Percentiles rank a stretch among this genome's conserved stretches.
These are phyloP conservation scores for Zaprionus taronus DNA, from an alignment of 1,140 invertebrate species.

Conservation along the genomic window DNA sequence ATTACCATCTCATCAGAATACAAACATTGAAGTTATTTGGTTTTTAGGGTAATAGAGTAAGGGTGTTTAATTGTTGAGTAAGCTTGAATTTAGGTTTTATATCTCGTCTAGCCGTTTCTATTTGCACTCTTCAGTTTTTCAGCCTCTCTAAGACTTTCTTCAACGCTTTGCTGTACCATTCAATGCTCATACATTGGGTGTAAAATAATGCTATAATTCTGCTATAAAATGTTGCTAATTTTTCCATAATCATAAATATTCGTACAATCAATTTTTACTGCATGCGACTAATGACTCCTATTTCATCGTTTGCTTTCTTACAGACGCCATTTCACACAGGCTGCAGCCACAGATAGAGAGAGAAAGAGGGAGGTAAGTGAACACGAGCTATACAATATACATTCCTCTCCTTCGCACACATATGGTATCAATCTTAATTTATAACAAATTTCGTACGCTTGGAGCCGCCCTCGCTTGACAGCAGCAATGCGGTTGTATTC, in stretches of 20 bases:
- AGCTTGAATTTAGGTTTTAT: too few species aligned
- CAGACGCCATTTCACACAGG: background rate
- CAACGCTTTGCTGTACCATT: background rate
- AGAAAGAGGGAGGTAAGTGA: slow-evolving; percentile 55
- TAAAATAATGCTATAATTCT: background rate
- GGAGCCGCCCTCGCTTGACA: slow-evolving; percentile 1
- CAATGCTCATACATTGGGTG: background rate
- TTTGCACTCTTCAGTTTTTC: background rate
- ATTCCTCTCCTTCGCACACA: slow-evolving; percentile 15
- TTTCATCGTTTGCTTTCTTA: slow-evolving; percentile 9
- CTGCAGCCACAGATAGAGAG: background rate
- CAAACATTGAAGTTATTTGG: too few species aligned
- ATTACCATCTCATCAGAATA: too few species aligned
- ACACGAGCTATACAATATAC: background rate
- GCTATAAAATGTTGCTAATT: slow-evolving; percentile 23
- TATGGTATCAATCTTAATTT: slow-evolving; percentile 79
- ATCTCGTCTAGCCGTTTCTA: background rate
- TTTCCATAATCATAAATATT: slow-evolving; percentile 16
- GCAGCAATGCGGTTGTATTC: slow-evolving; percentile 37
- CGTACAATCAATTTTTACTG: slow-evolving; percentile 38
- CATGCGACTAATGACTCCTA: slow-evolving; percentile 34
- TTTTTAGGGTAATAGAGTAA: too few species aligned
- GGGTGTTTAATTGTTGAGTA: too few species aligned
- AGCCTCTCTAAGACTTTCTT: background rate
- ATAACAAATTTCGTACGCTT: slow-evolving; percentile 61